Conservation (phyloP, 2,888 invertebrate species). For the Julus scandinavius region DNA sequence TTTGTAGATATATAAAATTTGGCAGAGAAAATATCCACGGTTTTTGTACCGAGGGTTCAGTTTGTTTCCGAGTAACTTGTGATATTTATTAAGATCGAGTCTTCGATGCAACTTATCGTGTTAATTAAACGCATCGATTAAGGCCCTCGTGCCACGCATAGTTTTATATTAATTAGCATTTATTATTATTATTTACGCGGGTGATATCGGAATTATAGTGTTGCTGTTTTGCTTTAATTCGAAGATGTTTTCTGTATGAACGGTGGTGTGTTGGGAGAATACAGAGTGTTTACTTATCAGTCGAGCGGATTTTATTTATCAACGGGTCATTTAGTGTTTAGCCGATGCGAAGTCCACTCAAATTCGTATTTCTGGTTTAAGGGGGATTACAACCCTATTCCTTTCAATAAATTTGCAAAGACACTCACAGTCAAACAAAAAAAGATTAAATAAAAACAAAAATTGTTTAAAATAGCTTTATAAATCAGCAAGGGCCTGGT, state of each 20-base stretch:
- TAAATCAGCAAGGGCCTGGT: no score
- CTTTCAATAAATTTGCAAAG: no score
- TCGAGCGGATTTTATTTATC: no score
- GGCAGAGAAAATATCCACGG: not conserved
- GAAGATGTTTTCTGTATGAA: not conserved
- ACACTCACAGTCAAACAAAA: no score
- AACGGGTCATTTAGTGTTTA: no score
- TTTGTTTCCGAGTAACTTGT: constrained; percentile 29
- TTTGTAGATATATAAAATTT: not conserved
- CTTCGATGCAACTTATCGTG: not conserved
- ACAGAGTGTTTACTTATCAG: not conserved
- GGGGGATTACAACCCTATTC: no score
- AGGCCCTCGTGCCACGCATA: not conserved
- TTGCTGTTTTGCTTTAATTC: not conserved
- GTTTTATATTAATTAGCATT: constrained; percentile 30
- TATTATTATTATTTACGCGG: not conserved
- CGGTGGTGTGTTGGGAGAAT: not conserved
- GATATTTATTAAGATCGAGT: constrained; percentile 6
- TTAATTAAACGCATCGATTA: not conserved
- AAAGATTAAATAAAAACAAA: no score
- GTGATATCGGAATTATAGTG: not conserved
- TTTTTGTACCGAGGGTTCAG: not conserved
- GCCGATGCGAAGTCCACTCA: no score
- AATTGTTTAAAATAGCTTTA: no score
- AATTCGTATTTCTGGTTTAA: no score